A percentile compares a stretch with the other conserved stretches of the same genome.
These are phyloP conservation scores for Novumbra hubbsi DNA, from an alignment of 2,797 vertebrate genomes.

Conservation along the genomic window DNA sequence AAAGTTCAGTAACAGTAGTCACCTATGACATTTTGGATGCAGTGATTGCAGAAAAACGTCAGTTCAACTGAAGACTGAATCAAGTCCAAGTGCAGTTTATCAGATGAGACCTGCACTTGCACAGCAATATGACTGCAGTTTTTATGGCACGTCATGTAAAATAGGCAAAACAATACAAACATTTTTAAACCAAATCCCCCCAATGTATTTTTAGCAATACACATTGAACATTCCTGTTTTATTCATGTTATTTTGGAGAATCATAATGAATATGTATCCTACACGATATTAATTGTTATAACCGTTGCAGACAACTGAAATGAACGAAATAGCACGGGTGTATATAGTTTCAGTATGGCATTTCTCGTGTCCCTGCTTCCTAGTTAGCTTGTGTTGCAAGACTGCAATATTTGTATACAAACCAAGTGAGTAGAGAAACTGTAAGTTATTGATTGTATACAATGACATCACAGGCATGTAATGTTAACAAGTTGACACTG, in stretches of 20 bases:
- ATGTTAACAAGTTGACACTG: constrained; percentile 3
- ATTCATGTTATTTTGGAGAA: background rate
- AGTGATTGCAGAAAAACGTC: no score
- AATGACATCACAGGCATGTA: background rate
- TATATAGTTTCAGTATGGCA: constrained; percentile 7
- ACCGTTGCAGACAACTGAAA: background rate
- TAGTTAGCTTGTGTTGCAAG: constrained; percentile 12
- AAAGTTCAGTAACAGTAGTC: no score
- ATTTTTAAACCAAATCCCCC: background rate
- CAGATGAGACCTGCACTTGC: no score
- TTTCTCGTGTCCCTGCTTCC: background rate
- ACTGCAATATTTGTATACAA: background rate
- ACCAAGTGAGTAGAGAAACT: constrained; percentile 10
- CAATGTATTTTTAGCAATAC: background rate
- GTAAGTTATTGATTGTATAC: constrained; percentile 1
- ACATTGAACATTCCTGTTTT: background rate
- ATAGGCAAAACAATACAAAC: background rate
- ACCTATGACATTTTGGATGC: no score
- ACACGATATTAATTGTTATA: background rate
- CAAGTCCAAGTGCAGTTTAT: no score
- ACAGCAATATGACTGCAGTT: no score
- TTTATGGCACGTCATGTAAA: background rate
- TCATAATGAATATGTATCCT: background rate
- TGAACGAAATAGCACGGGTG: background rate
- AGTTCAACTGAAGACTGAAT: no score